Evolutionary conservation across 2,797 vertebrate genomes (phyloP).

Genomic region (Malacoctenus gilli): DNA sequence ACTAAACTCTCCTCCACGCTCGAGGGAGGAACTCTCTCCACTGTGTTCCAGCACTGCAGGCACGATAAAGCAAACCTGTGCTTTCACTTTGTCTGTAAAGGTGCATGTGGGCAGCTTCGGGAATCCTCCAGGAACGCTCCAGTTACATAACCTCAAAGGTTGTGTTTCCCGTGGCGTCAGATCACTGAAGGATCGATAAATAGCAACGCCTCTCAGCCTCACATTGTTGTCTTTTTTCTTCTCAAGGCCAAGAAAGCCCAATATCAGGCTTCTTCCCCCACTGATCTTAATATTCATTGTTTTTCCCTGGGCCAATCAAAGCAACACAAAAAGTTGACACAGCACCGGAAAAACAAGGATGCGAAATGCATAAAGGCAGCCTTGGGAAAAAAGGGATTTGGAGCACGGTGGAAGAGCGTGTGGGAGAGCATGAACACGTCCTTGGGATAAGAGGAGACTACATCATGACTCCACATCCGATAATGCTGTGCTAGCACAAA

Average conservation of each 20-base stretch:
- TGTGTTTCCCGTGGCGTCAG: constrained; percentile 32
- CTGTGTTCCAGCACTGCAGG: constrained; percentile 52
- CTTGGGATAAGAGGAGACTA: constrained; percentile 59
- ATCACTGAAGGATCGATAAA: constrained; percentile 48
- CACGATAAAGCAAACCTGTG: constrained; percentile 17
- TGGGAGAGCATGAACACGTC: constrained; percentile 53
- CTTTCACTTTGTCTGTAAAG: constrained; percentile 41
- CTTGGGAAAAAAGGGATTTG: constrained; percentile 17
- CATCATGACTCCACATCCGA: constrained; percentile 59
- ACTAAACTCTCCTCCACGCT: constrained; percentile 26
- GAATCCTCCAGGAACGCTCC: constrained; percentile 37
- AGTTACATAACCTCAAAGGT: constrained; percentile 44
- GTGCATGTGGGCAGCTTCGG: constrained; percentile 39
- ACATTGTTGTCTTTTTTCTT: constrained; percentile 26
- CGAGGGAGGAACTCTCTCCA: constrained; percentile 36
- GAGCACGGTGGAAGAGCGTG: constrained; percentile 23
- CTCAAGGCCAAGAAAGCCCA: constrained; percentile 33
- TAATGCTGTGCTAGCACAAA: constrained; percentile 59
- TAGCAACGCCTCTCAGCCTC: constrained; percentile 18
- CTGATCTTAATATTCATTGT: background rate
- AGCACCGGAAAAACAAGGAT: constrained; percentile 21
- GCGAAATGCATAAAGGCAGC: constrained; percentile 21
- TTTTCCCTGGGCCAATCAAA: constrained; percentile 27
- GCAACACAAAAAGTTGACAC: constrained; percentile 23
- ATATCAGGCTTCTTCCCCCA: constrained; percentile 10